Evolutionary conservation across 2,113 vertebrate genomes (phyloP), one percentile per base, ranked within the genome.

Genomic region (Anhinga rufa): DNA sequence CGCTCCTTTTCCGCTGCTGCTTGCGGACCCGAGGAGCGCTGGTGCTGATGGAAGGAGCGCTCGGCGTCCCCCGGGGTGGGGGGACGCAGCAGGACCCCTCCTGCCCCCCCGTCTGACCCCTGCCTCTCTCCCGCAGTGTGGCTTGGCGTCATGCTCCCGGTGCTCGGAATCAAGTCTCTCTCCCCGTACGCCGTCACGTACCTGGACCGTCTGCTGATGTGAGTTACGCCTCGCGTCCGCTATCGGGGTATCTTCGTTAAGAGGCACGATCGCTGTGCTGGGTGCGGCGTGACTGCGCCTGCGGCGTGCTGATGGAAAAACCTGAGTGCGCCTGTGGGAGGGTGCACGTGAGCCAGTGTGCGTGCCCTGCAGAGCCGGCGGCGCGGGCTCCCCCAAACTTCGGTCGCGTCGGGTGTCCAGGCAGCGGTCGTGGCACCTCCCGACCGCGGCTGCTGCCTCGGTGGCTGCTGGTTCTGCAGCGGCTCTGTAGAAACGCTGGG

Each of bases 111-210:
- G 1, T 25, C 82, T 61, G 52, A 82, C 40, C 1, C 1, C 68
- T 3, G 60, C 36, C 71, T 90, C 51, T 72, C 81, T 38, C 91
- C 84, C 64, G n/a, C 97, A 99, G 99, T 99, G 93, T 99, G 99
- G 99, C 98, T 99, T 19, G 98, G 99, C 0, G 97, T 99, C 94
- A 99, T 99, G 99, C 98, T 99, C 54, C 99, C 99, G 1, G 99
- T 99, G 88, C 98, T 99, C 36, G 99, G 99, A n/a, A 97, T 99
- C 83, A 99, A 99, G 95, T 91, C 98, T 12, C 98, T 99, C 44
- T 99, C 99, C 2, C 98, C 99, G 0, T 99, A 99, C 3, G 99
- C 99, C 15, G 98, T 99, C 2, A 94, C 98, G 10, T 99, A 99
- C 92, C 97, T 99, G 98, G 99, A 99, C 49, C 98, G 99, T 29